Conservation (phyloP, 2,797 vertebrate genomes). For the Cynodonichthys magdalenae region DNA sequence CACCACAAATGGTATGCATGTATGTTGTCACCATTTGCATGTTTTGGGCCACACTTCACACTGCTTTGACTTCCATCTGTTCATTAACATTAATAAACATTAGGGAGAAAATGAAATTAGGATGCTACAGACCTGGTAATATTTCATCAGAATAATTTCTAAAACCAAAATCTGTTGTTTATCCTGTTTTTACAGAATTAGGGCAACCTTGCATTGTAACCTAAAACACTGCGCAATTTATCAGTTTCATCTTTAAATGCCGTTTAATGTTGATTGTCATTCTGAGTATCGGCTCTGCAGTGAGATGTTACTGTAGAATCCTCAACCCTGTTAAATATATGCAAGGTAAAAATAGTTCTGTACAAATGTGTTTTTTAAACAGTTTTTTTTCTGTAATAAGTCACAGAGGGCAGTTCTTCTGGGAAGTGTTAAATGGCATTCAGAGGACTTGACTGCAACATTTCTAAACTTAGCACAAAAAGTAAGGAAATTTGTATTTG, state of each 20-base stretch:
- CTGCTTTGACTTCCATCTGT: neutral
- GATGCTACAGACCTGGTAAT: neutral
- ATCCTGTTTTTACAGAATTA: neutral
- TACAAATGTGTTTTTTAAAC: conserved; percentile 16
- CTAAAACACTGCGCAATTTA: conserved; percentile 8
- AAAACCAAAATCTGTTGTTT: no score
- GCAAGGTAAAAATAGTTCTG: neutral
- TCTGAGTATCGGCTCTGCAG: neutral
- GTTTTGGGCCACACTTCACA: conserved; percentile 21
- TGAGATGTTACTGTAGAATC: conserved; percentile 23
- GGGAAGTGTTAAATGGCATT: conserved; percentile 44
- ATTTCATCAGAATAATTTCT: neutral
- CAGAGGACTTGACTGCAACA: conserved; percentile 4
- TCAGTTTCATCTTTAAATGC: conserved; percentile 20
- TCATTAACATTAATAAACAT: neutral
- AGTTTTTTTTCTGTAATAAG: conserved; percentile 42
- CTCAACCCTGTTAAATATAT: conserved; percentile 6
- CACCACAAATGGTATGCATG: conserved; percentile 27
- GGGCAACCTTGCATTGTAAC: neutral
- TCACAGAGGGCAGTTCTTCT: conserved; percentile 55
- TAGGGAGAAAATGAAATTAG: neutral
- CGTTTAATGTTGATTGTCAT: conserved; percentile 4
- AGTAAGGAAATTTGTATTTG: no score
- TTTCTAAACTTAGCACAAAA: neutral
- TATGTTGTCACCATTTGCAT: conserved; percentile 40